These are phyloP conservation scores for Apodemia mormo DNA, from an alignment of 2,888 invertebrate species.

Conservation along the genomic window DNA sequence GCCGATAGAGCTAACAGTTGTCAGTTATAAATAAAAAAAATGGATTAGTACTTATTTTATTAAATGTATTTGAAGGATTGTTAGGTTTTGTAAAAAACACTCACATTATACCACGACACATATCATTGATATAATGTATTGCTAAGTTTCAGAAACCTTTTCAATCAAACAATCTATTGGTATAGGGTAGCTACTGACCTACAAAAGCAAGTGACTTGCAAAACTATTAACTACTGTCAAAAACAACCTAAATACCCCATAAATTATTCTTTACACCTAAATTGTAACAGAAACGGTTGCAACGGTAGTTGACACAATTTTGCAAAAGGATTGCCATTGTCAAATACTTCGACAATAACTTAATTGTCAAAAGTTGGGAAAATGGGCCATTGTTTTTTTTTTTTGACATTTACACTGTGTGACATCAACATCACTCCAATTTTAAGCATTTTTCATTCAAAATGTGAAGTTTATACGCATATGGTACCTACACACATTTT, in stretches of 20 bases:
- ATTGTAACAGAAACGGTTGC: constrained; percentile 62
- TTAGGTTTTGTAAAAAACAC: too few species aligned
- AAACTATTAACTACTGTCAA: constrained; percentile 52
- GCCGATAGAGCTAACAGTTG: too few species aligned
- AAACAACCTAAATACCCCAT: constrained; percentile 71
- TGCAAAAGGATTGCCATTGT: constrained; percentile 53
- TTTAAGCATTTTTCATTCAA: neutral
- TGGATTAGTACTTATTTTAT: too few species aligned
- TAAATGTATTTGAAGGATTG: too few species aligned
- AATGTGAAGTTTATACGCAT: neutral
- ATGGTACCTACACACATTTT: too few species aligned
- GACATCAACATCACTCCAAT: constrained; percentile 8
- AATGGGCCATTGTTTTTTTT: constrained; percentile 17
- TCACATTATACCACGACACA: neutral
- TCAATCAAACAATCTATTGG: constrained; percentile 43
- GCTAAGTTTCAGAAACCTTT: constrained; percentile 50
- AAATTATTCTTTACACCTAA: constrained; percentile 64
- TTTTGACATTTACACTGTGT: neutral
- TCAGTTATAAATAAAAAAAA: too few species aligned
- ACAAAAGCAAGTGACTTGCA: constrained; percentile 75
- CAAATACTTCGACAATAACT: constrained; percentile 39
- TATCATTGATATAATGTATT: neutral
- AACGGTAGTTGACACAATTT: constrained; percentile 66
- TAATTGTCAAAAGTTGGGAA: constrained; percentile 31
- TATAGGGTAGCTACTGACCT: constrained; percentile 64